Evolutionary conservation across 2,797 vertebrate species (phyloP), one percentile per base, ranked within the genome.

Genomic region (Ptychobarbus kaznakovi): DNA sequence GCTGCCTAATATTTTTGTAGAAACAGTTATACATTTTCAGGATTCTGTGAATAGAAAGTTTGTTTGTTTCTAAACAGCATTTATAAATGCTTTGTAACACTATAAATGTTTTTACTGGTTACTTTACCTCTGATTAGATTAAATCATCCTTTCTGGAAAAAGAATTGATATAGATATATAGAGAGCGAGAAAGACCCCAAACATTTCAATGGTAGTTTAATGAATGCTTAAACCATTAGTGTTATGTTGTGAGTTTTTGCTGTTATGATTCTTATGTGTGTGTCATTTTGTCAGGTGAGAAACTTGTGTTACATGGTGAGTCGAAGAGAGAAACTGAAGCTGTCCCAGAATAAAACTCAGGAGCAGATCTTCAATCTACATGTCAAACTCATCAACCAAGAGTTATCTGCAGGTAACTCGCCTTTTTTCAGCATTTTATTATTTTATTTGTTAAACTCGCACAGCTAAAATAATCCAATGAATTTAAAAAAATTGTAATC

Each of bases 241-340:
- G 42, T 49, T 22, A 32, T 49, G 15, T 79, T 79, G 18, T n/a
- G 18, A 38, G n/a, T 22, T n/a, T 25, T 69, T 68, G 20, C 28
- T 3, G 4, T 65, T 51, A 44, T 28, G 28, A 28, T 65, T 44
- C 6, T 49, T 51, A 7, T 40, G 8, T 13, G 0, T 28, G 40
- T 46, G 11, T 85, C 6, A 15, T 40, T 69, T 68, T 84, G 2
- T 40, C 73, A 99, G 98, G 98, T 99, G 89, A 97, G 98, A 90
- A 99, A 99, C 90, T 91, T 99, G 90, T 99, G 98, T 91, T 99
- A 99, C 94, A 99, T 99, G 98, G 98, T 99, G 92, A 97, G 96
- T 93, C 96, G 98, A 32, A 94, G 98, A 91, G 98, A 99, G 93
- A 99, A 99, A 89, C 94, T 99, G 88, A 99, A 99, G 93, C 91